phyloP scores from a whole-genome alignment of 2,888 invertebrate species.

The Tricholauxania praeusta region DNA sequence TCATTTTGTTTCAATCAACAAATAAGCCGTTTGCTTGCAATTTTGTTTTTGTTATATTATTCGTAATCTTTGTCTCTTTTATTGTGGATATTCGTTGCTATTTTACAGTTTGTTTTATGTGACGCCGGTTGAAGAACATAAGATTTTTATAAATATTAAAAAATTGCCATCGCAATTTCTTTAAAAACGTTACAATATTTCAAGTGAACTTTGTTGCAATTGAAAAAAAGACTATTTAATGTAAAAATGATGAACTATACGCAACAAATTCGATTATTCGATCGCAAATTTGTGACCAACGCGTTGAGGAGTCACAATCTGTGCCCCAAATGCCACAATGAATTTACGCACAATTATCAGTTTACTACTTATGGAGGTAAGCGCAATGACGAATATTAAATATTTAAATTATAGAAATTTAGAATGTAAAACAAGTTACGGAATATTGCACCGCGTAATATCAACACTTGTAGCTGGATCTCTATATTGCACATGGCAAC shows the following conservation, averaged over 20 bases:
- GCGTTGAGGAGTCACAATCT: slow-evolving; percentile 52
- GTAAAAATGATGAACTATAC: slow-evolving; percentile 35
- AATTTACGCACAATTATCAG: slow-evolving; percentile 47
- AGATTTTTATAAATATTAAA: background rate
- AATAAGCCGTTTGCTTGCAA: background rate
- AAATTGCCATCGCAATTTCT: background rate
- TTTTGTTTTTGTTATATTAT: slow-evolving; percentile 8
- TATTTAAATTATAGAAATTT: too few species aligned
- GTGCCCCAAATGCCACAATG: slow-evolving; percentile 57
- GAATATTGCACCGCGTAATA: background rate
- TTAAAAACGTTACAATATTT: background rate
- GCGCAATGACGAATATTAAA: background rate
- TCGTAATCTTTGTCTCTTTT: slow-evolving; percentile 1
- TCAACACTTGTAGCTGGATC: background rate
- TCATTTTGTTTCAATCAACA: background rate
- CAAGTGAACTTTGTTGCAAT: background rate
- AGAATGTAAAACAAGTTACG: too few species aligned
- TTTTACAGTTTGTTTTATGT: slow-evolving; percentile 25
- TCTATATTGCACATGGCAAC: background rate
- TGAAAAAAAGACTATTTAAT: background rate
- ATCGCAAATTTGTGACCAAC: slow-evolving; percentile 56
- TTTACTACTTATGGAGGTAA: slow-evolving; percentile 39
- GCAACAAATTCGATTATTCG: slow-evolving; percentile 52
- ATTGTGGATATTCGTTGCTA: slow-evolving; percentile 7
- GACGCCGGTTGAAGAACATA: background rate